Conservation (phyloP, 2,888 invertebrate species). For the Brenthis hecate region DNA sequence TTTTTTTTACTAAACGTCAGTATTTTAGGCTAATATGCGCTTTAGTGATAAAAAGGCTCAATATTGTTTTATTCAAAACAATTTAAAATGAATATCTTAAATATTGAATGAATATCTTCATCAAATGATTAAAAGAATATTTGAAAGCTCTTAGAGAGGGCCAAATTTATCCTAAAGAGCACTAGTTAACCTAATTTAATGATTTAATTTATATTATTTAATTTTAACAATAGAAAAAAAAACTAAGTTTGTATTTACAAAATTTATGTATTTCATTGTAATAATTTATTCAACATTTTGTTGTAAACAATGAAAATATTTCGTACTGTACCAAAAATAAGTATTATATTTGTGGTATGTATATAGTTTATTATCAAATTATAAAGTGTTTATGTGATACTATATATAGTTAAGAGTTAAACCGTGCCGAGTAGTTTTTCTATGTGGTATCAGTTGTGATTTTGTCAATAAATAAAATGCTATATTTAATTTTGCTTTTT, state of each 20-base stretch:
- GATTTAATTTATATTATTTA: neutral
- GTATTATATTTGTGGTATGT: conserved; percentile 59
- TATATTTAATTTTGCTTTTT: conserved; percentile 51
- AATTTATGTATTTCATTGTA: conserved; percentile 2
- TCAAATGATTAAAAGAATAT: neutral
- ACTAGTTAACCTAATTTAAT: neutral
- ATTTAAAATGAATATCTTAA: neutral
- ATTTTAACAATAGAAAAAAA: conserved; percentile 7
- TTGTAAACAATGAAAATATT: conserved; percentile 51
- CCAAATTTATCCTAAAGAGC: neutral
- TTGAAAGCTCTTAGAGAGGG: conserved; percentile 3
- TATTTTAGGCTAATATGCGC: too few species aligned
- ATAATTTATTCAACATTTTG: neutral
- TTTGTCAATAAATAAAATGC: conserved; percentile 79
- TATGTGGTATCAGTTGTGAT: conserved; percentile 83
- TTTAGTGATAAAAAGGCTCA: too few species aligned
- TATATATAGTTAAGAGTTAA: conserved; percentile 81
- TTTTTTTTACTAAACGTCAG: too few species aligned
- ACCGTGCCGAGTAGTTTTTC: conserved; percentile 83
- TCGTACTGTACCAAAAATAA: conserved; percentile 66
- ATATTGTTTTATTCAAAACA: neutral
- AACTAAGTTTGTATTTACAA: conserved; percentile 1
- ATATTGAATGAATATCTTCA: neutral
- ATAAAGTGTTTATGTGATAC: conserved; percentile 81
- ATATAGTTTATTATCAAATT: conserved; percentile 74